Percentiles rank a stretch among this genome's conserved stretches.
phyloP scores from a whole-genome alignment of 1,140 invertebrate species.

The Zophobas morio region DNA sequence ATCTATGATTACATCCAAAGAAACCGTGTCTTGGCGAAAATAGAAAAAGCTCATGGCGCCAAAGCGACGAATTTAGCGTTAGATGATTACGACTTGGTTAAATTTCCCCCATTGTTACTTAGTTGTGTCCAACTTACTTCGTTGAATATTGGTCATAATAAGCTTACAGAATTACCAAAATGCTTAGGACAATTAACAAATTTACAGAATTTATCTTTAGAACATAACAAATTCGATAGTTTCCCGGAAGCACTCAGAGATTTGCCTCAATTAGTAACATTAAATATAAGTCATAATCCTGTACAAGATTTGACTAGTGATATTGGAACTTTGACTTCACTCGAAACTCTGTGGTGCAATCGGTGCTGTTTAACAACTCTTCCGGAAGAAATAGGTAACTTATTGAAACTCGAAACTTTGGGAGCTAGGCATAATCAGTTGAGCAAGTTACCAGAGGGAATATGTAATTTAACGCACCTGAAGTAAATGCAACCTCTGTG shows the following conservation, averaged over 20 bases:
- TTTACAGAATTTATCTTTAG: slow-evolving; percentile 70
- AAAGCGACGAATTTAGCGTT: slow-evolving; percentile 72
- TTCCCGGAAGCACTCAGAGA: slow-evolving; percentile 74
- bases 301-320: slow-evolving; percentile 77
- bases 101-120: slow-evolving; percentile 71
- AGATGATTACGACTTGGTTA: slow-evolving; percentile 73
- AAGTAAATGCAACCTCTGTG: slow-evolving; percentile 63
- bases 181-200: slow-evolving; percentile 63
- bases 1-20: slow-evolving; percentile 75
- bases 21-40: slow-evolving; percentile 74
- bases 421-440: slow-evolving; percentile 76
- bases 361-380: slow-evolving; percentile 71
- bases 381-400: slow-evolving; percentile 79
- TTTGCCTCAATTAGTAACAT: slow-evolving; percentile 78
- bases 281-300: slow-evolving; percentile 89
- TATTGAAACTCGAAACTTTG: slow-evolving; percentile 81
- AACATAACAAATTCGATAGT: slow-evolving; percentile 79
- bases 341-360: slow-evolving; percentile 85
- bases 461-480: slow-evolving; percentile 70
- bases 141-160: slow-evolving; percentile 74
- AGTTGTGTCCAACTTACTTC: slow-evolving; percentile 71
- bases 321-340: slow-evolving; percentile 78
- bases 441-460: slow-evolving; percentile 69
- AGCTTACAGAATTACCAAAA: slow-evolving; percentile 69
- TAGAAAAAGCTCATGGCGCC: slow-evolving; percentile 73